phyloP scores from a whole-genome alignment of 2,888 invertebrate genomes.

The Lepidocyrtinus sp. region DNA sequence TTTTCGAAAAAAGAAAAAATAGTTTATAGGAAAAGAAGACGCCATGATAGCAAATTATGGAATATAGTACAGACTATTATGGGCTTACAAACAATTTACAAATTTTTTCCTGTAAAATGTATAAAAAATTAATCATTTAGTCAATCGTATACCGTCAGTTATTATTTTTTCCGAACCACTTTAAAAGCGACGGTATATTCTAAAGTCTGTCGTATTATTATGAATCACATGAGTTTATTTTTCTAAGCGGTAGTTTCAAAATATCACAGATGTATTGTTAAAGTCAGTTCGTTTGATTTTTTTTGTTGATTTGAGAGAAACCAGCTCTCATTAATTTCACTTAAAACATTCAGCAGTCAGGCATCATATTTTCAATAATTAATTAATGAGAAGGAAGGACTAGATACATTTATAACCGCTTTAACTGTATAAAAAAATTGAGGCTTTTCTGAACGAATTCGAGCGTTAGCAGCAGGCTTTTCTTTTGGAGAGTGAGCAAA shows the following conservation, averaged over 20 bases:
- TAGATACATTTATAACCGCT: conserved; percentile 40
- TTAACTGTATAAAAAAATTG: background rate
- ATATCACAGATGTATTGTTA: conserved; percentile 46
- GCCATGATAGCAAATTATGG: no score
- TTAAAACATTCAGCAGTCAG: conserved; percentile 11
- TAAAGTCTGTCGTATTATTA: conserved; percentile 28
- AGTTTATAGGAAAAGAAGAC: no score
- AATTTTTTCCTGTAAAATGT: background rate
- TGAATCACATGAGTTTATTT: conserved; percentile 36
- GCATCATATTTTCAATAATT: no score
- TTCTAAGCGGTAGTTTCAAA: conserved; percentile 20
- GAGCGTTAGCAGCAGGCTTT: no score
- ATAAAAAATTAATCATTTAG: background rate
- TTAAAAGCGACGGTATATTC: conserved; percentile 21
- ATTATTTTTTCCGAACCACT: no score
- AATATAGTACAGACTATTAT: no score
- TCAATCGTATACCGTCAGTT: conserved; percentile 27
- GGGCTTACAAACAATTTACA: no score
- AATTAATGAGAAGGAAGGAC: conserved; percentile 46
- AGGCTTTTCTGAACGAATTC: background rate
- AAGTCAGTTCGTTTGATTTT: conserved; percentile 55
- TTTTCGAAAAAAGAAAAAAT: conserved; percentile 34
- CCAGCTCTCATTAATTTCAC: conserved; percentile 44
- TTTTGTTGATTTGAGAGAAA: conserved; percentile 36
- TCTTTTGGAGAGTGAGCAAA: conserved; percentile 31